phyloP scores from a whole-genome alignment of 2,113 vertebrate genomes.

The Notarius lentiginosus region DNA sequence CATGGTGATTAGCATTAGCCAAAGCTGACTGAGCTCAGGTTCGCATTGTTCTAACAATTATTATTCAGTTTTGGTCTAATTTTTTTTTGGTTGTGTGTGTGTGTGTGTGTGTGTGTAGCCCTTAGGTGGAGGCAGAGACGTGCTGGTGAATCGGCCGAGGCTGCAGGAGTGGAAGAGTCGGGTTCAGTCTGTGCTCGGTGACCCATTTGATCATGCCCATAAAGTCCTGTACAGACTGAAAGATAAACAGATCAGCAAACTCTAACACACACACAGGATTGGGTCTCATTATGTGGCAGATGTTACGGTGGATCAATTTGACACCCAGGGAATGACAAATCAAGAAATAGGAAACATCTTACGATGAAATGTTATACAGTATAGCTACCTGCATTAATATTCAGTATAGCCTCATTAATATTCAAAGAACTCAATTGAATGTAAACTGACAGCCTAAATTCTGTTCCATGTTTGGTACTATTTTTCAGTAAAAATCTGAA shows the following conservation, averaged over 20 bases:
- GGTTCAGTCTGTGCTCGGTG: constrained; percentile 62
- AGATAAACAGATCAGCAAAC: constrained; percentile 63
- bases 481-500: neutral
- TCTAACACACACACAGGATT: constrained; percentile 55
- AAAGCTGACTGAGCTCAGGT: neutral
- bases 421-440: neutral
- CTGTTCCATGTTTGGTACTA: neutral
- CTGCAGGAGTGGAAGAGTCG: constrained; percentile 68
- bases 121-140: constrained; percentile 63
- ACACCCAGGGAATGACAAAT: neutral
- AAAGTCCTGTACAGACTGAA: constrained; percentile 61
- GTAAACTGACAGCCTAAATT: neutral
- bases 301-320: neutral
- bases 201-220: constrained; percentile 67
- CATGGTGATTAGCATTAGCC: neutral
- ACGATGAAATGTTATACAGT: neutral
- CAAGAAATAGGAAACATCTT: neutral
- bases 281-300: neutral
- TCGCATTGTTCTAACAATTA: neutral
- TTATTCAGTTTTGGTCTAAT: neutral
- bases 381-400: neutral
- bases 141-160: constrained; percentile 63
- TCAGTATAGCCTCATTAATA: neutral
- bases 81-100: neutral
- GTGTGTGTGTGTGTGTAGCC: constrained; percentile 59